These are phyloP conservation scores for Napeogenes sylphis DNA, from an alignment of 2,888 invertebrate species.

Conservation along the genomic window DNA sequence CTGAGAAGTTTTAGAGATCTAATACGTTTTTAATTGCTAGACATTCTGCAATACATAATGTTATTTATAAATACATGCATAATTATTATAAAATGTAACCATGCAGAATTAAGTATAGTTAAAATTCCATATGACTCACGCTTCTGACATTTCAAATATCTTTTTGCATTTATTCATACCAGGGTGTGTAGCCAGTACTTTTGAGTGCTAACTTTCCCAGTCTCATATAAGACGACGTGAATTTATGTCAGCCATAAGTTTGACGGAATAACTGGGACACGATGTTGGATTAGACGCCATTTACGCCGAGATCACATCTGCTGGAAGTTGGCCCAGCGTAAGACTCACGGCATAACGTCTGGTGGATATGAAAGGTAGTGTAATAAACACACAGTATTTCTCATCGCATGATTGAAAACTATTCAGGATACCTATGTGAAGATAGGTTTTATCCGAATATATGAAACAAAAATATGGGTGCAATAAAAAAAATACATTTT, in stretches of 20 bases:
- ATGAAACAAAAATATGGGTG: too few relatives aligned
- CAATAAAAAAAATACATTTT: too few relatives aligned
- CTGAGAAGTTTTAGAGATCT: too few relatives aligned
- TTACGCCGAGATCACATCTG: conserved; percentile 6
- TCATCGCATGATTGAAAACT: too few relatives aligned
- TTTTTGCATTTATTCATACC: conserved; percentile 5
- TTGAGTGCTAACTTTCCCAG: conserved; percentile 6
- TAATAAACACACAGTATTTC: too few relatives aligned
- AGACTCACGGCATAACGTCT: not conserved
- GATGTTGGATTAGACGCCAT: conserved; percentile 21
- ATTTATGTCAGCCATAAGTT: conserved; percentile 28
- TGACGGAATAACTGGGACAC: conserved; percentile 21
- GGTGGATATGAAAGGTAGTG: not conserved
- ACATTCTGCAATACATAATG: not conserved
- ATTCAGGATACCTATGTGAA: too few relatives aligned
- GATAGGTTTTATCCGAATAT: too few relatives aligned
- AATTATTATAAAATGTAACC: conserved; percentile 1
- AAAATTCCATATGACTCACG: not conserved
- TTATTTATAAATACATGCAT: not conserved
- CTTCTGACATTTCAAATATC: not conserved
- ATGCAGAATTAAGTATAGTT: not conserved
- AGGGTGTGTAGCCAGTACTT: not conserved
- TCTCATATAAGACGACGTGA: conserved; percentile 18
- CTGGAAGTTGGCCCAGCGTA: too few relatives aligned
- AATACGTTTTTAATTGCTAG: too few relatives aligned